Evolutionary conservation across 2,113 vertebrate species (phyloP).

Genomic region (Corythoichthys intestinalis): DNA sequence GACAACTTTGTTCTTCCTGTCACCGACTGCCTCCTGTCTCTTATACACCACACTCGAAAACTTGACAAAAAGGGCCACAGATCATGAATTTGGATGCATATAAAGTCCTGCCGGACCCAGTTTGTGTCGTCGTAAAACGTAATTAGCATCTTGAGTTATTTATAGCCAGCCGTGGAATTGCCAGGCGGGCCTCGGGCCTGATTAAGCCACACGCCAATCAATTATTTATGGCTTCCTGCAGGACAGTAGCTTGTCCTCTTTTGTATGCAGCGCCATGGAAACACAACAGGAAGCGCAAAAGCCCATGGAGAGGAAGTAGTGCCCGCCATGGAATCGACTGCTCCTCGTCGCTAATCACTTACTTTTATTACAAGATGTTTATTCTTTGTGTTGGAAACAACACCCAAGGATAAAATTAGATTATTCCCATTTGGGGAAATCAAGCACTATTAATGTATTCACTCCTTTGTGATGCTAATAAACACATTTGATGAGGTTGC

Average conservation of each 20-base stretch:
- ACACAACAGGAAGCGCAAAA: conserved; percentile 74
- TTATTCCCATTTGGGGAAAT: conserved; percentile 42
- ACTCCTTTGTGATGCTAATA: conserved; percentile 33
- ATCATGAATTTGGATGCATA: conserved; percentile 39
- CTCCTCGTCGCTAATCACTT: conserved; percentile 44
- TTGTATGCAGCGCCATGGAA: conserved; percentile 68
- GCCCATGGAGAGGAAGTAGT: conserved; percentile 62
- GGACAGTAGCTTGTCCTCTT: conserved; percentile 68
- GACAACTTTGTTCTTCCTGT: conserved; percentile 42
- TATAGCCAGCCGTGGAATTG: conserved; percentile 70
- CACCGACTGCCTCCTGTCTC: conserved; percentile 25
- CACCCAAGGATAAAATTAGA: conserved; percentile 44
- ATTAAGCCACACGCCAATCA: conserved; percentile 74
- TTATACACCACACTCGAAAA: neutral
- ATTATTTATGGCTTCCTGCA: conserved; percentile 74
- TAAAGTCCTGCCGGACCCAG: conserved; percentile 55
- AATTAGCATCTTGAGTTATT: conserved; percentile 74
- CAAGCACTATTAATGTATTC: conserved; percentile 32
- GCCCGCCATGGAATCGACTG: conserved; percentile 51
- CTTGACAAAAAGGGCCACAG: neutral
- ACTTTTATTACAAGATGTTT: conserved; percentile 63
- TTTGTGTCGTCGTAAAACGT: conserved; percentile 57
- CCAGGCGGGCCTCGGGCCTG: conserved; percentile 59
- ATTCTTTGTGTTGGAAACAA: conserved; percentile 45
- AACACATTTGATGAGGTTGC: conserved; percentile 37